These are phyloP conservation scores for Tetramorium simillimum DNA, from an alignment of 1,140 invertebrate genomes.

Conservation along the genomic window DNA sequence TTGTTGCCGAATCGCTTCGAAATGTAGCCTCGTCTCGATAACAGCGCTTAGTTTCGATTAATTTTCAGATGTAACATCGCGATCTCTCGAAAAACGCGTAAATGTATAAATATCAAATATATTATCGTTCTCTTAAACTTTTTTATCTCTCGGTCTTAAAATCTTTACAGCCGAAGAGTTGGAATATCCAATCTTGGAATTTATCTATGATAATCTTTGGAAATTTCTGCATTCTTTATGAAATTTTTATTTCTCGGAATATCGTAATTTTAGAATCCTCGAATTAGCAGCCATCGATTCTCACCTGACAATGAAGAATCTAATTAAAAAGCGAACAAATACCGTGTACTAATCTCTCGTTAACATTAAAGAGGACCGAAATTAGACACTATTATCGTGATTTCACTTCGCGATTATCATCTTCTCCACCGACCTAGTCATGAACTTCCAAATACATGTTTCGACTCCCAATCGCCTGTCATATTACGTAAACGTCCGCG, in stretches of 20 bases:
- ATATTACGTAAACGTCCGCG: background rate
- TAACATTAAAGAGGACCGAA: background rate
- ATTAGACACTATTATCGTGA: conserved; percentile 3
- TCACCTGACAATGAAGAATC: background rate
- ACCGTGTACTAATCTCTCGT: background rate
- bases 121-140: background rate
- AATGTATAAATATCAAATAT: background rate
- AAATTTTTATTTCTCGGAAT: background rate
- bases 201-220: background rate
- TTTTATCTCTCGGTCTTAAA: background rate
- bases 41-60: background rate
- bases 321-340: background rate
- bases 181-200: background rate
- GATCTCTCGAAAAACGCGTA: background rate
- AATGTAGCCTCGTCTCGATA: background rate
- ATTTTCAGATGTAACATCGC: background rate
- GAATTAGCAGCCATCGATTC: background rate
- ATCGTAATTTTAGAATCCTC: background rate
- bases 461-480: background rate
- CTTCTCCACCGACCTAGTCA: background rate
- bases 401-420: background rate
- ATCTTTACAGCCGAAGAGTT: background rate
- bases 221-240: background rate
- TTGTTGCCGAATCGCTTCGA: background rate
- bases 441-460: background rate